Conservation (phyloP, 1,140 invertebrate genomes). For the Liolophura sinensis region DNA sequence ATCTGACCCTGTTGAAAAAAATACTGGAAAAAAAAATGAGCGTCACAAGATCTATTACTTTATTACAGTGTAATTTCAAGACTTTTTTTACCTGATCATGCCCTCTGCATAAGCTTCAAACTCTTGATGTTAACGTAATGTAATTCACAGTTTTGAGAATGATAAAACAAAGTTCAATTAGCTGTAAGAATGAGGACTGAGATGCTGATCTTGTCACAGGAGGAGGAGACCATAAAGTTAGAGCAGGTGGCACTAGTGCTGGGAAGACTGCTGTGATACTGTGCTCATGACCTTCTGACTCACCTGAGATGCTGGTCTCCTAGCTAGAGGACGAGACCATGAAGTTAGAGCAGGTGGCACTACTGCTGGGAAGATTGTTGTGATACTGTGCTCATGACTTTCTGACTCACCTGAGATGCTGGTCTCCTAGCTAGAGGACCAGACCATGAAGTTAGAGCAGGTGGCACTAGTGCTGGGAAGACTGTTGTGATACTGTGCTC, state of each 20-base stretch:
- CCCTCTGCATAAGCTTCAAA: too few species aligned
- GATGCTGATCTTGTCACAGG: constrained; percentile 54
- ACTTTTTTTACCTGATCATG: too few species aligned
- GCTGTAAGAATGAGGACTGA: too few species aligned
- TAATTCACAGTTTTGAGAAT: too few species aligned
- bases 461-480: constrained; percentile 53
- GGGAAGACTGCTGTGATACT: constrained; percentile 38
- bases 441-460: constrained; percentile 53
- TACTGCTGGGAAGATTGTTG: constrained; percentile 49
- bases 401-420: constrained; percentile 37
- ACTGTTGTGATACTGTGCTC: too few species aligned
- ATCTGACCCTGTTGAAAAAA: too few species aligned
- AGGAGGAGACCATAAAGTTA: constrained; percentile 51
- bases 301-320: too few species aligned
- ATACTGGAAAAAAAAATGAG: too few species aligned
- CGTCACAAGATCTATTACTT: too few species aligned
- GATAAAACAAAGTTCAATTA: too few species aligned
- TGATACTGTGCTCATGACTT: constrained; percentile 26
- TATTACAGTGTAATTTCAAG: too few species aligned
- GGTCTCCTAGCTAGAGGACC: constrained; percentile 51
- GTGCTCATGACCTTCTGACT: constrained; percentile 18
- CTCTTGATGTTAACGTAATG: too few species aligned
- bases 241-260: constrained; percentile 55
- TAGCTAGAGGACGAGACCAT: constrained; percentile 52
- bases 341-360: constrained; percentile 54